Evolutionary conservation across 92 coral and sea anemone species (phyloP).

Genomic region (Palythoa heliodiscus): DNA sequence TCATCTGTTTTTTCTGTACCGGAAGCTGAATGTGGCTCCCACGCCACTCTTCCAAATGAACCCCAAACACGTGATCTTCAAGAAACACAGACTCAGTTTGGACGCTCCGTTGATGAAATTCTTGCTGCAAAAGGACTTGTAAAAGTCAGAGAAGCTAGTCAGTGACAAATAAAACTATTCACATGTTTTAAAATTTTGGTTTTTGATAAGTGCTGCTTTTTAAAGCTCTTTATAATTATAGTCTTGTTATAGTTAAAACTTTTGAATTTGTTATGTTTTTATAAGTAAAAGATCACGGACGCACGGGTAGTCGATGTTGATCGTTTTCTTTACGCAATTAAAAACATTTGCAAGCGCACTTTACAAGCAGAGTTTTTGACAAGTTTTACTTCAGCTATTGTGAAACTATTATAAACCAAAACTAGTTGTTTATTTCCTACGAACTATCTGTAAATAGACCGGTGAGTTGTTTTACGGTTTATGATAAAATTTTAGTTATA

Average conservation of each 20-base stretch:
- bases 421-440: too few relatives aligned
- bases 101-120: slow-evolving; percentile 52
- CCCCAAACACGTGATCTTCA: not conserved
- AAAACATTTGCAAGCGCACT: too few relatives aligned
- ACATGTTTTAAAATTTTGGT: not conserved
- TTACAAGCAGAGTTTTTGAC: not conserved
- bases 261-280: not conserved
- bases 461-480: too few relatives aligned
- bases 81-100: slow-evolving; percentile 4
- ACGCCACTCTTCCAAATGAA: not conserved
- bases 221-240: not conserved
- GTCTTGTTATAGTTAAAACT: not conserved
- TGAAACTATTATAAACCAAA: too few relatives aligned
- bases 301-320: not conserved
- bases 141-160: slow-evolving; percentile 17
- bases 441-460: too few relatives aligned
- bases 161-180: not conserved
- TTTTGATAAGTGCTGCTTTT: not conserved
- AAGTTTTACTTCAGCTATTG: too few relatives aligned
- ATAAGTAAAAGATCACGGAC: not conserved
- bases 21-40: not conserved
- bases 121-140: slow-evolving; percentile 57
- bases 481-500: too few relatives aligned
- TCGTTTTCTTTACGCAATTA: not conserved
- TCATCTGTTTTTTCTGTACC: slow-evolving; percentile 11